Evolutionary conservation across 2,113 vertebrate genomes (phyloP).

Genomic region (Epinephelus cyanopodus): DNA sequence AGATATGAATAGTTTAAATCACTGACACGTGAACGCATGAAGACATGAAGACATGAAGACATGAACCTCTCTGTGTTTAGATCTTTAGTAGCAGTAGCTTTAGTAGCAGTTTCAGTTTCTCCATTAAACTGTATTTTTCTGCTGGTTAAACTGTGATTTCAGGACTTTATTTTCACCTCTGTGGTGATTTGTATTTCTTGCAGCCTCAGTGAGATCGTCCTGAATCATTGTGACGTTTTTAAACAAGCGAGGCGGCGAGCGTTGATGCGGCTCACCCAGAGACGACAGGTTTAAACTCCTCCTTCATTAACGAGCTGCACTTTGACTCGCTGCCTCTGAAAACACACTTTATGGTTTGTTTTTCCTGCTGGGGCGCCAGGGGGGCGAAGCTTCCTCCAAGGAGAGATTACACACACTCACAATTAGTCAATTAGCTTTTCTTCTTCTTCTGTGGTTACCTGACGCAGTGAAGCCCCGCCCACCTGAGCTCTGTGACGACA

Average conservation of each 20-base stretch:
- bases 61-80: too few relatives aligned
- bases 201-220: background rate
- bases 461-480: background rate
- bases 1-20: too few relatives aligned
- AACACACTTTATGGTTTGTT: constrained; percentile 16
- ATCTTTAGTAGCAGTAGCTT: too few relatives aligned
- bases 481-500: background rate
- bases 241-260: background rate
- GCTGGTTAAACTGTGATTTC: too few relatives aligned
- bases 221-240: constrained; percentile 5
- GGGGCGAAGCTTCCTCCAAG: constrained; percentile 2
- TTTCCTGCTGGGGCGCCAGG: constrained; percentile 13
- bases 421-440: background rate
- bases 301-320: constrained; percentile 1
- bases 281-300: background rate
- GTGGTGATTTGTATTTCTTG: background rate
- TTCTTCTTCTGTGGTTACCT: background rate
- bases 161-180: background rate
- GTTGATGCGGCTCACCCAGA: background rate
- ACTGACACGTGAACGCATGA: too few relatives aligned
- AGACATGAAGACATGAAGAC: too few relatives aligned
- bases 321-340: background rate
- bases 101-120: too few relatives aligned
- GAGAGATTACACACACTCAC: background rate
- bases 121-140: too few relatives aligned